Conservation (phyloP, 2,888 invertebrate species). For the Rhyacophila evoluta region DNA sequence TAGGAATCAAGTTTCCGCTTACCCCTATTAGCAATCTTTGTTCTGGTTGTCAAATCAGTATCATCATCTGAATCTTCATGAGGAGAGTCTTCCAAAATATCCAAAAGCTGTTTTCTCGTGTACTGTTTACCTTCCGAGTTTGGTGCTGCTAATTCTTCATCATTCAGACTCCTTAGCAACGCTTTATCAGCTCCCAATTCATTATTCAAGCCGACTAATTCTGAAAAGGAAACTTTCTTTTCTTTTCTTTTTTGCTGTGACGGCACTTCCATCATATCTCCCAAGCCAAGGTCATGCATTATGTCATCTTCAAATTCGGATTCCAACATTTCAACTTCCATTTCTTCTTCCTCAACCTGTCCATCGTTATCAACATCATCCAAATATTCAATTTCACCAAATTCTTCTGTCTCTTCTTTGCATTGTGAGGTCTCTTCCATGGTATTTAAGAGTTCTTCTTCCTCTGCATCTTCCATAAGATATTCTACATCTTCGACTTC, state of each 20-base stretch:
- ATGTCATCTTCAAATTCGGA: slow-evolving; percentile 50
- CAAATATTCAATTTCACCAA: slow-evolving; percentile 13
- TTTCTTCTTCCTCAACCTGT: slow-evolving; percentile 17
- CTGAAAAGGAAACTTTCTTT: not conserved
- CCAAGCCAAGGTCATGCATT: slow-evolving; percentile 27
- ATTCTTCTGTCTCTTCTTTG: not conserved
- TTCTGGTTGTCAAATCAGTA: not conserved
- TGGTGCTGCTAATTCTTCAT: not conserved
- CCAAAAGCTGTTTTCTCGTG: slow-evolving; percentile 46
- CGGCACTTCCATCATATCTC: not conserved
- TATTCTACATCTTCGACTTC: slow-evolving; percentile 46
- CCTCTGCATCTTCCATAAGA: slow-evolving; percentile 34
- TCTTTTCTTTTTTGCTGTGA: not conserved
- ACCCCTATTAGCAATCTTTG: not conserved
- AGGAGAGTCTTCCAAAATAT: slow-evolving; percentile 44
- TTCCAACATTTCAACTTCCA: slow-evolving; percentile 37
- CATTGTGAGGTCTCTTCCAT: not conserved
- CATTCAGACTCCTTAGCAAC: not conserved
- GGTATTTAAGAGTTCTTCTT: slow-evolving; percentile 31
- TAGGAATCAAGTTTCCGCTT: slow-evolving; percentile 15
- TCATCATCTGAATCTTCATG: slow-evolving; percentile 33
- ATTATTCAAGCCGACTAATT: not conserved
- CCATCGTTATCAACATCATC: not conserved
- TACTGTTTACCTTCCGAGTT: slow-evolving; percentile 40
- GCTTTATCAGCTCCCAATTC: not conserved